Evolutionary conservation across 2,888 invertebrate species (phyloP).

Genomic region (Meiosimyza decipiens): DNA sequence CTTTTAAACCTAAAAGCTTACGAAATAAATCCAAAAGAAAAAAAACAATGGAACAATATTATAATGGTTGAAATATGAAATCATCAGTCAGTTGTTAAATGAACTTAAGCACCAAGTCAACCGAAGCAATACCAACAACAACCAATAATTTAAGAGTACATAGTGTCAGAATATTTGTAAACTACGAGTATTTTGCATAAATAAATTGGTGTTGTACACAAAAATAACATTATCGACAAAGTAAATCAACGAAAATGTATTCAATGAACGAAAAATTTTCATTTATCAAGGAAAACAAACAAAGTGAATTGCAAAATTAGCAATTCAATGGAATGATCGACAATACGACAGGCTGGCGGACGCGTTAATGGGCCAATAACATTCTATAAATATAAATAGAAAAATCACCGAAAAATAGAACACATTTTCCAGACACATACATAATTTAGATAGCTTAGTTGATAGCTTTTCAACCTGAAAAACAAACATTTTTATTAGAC

Average conservation of each 20-base stretch:
- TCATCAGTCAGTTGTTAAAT: no score
- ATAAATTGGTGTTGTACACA: no score
- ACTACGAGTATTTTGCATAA: no score
- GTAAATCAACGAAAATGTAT: not conserved
- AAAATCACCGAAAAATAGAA: conserved; percentile 1
- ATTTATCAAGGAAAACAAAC: conserved; percentile 1
- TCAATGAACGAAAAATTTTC: not conserved
- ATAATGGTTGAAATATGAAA: not conserved
- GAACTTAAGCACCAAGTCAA: not conserved
- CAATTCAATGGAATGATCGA: not conserved
- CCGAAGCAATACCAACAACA: not conserved
- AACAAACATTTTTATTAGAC: no score
- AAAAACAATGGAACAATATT: no score
- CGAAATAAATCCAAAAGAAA: no score
- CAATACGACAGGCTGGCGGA: not conserved
- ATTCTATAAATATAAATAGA: not conserved
- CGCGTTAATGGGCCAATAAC: not conserved
- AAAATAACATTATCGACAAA: no score
- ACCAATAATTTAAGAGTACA: not conserved
- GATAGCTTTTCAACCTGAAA: no score
- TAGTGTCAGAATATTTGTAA: no score
- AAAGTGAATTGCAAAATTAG: not conserved
- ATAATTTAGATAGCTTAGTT: no score
- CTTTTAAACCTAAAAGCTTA: no score
- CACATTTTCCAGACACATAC: no score